phyloP scores from a whole-genome alignment of 1,140 invertebrate species.

The Maconellicoccus hirsutus region DNA sequence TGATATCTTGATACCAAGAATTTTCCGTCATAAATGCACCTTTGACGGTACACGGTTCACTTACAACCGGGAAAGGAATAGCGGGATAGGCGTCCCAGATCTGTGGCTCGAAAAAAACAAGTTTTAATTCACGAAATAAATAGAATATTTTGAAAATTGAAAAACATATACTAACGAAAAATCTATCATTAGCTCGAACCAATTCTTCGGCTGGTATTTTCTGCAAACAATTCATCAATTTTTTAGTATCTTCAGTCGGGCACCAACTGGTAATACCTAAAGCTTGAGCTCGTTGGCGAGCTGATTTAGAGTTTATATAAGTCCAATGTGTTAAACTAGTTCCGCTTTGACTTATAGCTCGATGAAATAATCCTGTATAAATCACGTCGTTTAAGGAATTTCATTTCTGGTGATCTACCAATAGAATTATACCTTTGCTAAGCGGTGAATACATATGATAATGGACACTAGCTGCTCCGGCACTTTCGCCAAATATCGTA shows the following conservation, averaged over 20 bases:
- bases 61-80: background rate
- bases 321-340: conserved; percentile 35
- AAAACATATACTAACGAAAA: conserved; percentile 3
- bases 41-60: background rate
- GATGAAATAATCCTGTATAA: conserved; percentile 32
- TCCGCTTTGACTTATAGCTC: conserved; percentile 39
- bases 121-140: background rate
- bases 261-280: background rate
- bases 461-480: conserved; percentile 25
- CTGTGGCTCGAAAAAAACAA: background rate
- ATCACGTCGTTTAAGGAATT: background rate
- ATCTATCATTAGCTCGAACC: background rate
- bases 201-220: background rate
- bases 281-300: background rate
- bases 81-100: background rate
- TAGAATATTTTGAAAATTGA: background rate
- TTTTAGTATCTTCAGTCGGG: background rate
- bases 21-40: background rate
- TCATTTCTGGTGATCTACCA: too few species aligned
- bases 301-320: background rate
- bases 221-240: background rate
- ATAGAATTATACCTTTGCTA: conserved; percentile 38
- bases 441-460: conserved; percentile 27
- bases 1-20: conserved; percentile 1
- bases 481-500: conserved; percentile 28